Percentiles rank a stretch among this genome's conserved stretches.
phyloP scores from a whole-genome alignment of 1,140 invertebrate genomes.

The Meloidogyne chitwoodi region DNA sequence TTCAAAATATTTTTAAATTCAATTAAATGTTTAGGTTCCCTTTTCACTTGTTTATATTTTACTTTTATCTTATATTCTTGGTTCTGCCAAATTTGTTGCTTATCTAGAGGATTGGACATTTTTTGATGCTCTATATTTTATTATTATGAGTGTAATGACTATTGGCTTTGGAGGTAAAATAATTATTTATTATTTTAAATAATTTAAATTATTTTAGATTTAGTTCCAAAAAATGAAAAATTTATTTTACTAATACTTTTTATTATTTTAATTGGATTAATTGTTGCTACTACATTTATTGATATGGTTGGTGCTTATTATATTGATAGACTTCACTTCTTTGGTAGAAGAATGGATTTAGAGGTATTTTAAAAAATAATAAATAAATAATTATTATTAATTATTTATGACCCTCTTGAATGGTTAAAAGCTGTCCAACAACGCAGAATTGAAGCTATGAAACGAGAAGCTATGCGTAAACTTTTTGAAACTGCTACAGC shows the following conservation, averaged over 20 bases:
- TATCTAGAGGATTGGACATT: constrained; percentile 47
- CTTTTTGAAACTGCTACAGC: constrained; percentile 58
- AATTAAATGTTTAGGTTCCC: constrained; percentile 33
- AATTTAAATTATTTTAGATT: constrained; percentile 34
- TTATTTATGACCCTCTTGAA: constrained; percentile 50
- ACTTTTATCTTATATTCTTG: constrained; percentile 46
- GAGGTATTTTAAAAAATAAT: constrained; percentile 30
- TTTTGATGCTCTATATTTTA: constrained; percentile 52
- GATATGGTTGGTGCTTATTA: constrained; percentile 59
- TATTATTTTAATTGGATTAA: constrained; percentile 50
- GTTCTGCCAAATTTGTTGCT: constrained; percentile 48
- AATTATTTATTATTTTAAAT: not conserved
- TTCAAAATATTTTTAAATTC: not conserved
- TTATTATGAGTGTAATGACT: constrained; percentile 57
- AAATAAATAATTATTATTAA: not conserved
- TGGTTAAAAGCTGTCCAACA: constrained; percentile 60
- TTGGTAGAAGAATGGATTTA: constrained; percentile 49
- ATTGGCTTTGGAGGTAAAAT: constrained; percentile 57
- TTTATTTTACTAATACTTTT: constrained; percentile 41
- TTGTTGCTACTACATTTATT: constrained; percentile 55
- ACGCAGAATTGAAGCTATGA: constrained; percentile 58
- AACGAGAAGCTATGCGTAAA: constrained; percentile 59
- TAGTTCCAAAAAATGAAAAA: constrained; percentile 54
- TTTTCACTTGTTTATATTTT: constrained; percentile 49
- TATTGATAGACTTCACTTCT: constrained; percentile 58